Percentiles rank a stretch among this genome's conserved stretches.
phyloP scores from a whole-genome alignment of 1,140 invertebrate species.

The Tetramorium simillimum region DNA sequence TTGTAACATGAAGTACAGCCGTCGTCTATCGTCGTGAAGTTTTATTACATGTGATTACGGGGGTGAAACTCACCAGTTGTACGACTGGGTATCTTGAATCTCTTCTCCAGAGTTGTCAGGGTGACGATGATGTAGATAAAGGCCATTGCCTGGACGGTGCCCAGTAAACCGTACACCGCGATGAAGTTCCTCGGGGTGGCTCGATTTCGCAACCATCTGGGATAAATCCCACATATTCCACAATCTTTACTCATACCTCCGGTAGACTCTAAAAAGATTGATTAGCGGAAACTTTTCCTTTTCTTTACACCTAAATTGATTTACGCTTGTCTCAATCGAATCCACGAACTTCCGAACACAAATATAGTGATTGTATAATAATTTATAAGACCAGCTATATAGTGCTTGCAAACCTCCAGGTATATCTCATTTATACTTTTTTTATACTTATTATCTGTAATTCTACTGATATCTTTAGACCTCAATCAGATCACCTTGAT shows the following conservation, averaged over 20 bases:
- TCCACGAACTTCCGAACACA: not conserved
- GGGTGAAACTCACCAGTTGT: constrained; percentile 87
- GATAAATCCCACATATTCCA: constrained; percentile 87
- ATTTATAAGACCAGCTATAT: not conserved
- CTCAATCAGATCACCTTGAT: not conserved
- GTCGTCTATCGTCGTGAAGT: not conserved
- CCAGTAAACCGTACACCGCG: constrained; percentile 88
- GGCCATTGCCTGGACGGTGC: constrained; percentile 90
- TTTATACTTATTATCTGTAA: not conserved
- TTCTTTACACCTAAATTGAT: not conserved
- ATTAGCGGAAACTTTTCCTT: not conserved
- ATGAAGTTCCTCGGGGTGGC: constrained; percentile 88
- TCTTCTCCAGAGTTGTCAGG: constrained; percentile 89
- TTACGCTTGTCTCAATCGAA: not conserved
- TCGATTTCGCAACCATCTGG: constrained; percentile 88
- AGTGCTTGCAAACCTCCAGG: not conserved
- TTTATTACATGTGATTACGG: not conserved
- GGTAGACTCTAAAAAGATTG: constrained; percentile 63
- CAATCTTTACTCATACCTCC: constrained; percentile 84
- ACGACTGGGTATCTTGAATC: constrained; percentile 90
- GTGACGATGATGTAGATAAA: constrained; percentile 90
- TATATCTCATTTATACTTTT: not conserved
- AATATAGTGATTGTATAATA: not conserved
- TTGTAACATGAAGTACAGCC: not conserved
- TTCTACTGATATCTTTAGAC: constrained; percentile 12